phyloP scores from a whole-genome alignment of 1,140 invertebrate genomes.

The Bombyx mandarina region DNA sequence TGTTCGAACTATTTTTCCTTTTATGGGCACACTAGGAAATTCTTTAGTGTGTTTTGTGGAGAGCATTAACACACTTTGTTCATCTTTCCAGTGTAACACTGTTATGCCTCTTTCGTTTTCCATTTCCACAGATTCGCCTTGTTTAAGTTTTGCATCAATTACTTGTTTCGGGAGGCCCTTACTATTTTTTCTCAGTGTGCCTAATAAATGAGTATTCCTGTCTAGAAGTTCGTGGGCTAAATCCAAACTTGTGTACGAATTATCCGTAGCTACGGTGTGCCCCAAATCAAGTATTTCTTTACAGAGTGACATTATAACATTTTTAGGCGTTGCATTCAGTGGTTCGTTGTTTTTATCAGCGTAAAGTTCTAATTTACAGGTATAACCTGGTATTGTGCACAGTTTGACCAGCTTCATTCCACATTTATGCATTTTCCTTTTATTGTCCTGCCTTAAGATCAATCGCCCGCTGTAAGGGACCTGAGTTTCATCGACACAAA shows the following conservation, averaged over 20 bases:
- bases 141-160: constrained; percentile 47
- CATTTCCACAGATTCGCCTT: constrained; percentile 40
- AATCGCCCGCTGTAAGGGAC: constrained; percentile 44
- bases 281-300: constrained; percentile 28
- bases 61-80: constrained; percentile 48
- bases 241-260: constrained; percentile 43
- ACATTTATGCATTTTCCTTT: constrained; percentile 47
- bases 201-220: constrained; percentile 60
- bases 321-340: constrained; percentile 37
- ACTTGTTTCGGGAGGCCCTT: constrained; percentile 51
- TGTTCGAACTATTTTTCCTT: constrained; percentile 21
- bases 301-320: constrained; percentile 34
- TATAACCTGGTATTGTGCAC: constrained; percentile 34
- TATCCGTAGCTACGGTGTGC: no score
- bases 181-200: constrained; percentile 57
- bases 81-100: constrained; percentile 62
- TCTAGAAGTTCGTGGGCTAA: constrained; percentile 49
- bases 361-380: constrained; percentile 40
- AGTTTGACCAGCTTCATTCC: constrained; percentile 54
- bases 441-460: constrained; percentile 46
- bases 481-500: constrained; percentile 42
- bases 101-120: constrained; percentile 53
- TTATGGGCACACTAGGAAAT: constrained; percentile 18
- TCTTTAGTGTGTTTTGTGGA: constrained; percentile 45
- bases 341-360: constrained; percentile 32